Percentiles rank a stretch among this genome's conserved stretches.
Conservation (phyloP, 1,140 invertebrate genomes). For the Hycleus phaleratus region DNA sequence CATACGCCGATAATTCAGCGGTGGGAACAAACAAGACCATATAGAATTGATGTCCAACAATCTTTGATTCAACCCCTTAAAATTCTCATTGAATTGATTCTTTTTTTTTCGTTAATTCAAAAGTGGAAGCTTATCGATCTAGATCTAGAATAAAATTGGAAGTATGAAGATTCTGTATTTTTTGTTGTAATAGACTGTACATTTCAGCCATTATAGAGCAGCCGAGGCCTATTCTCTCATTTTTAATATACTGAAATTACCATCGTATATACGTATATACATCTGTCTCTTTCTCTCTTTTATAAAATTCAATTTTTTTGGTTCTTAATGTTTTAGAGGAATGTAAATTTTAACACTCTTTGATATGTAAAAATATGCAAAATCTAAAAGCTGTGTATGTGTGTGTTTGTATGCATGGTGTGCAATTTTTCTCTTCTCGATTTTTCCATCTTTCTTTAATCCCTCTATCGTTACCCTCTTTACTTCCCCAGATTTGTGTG, state of each 20-base stretch:
- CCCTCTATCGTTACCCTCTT: too few species aligned
- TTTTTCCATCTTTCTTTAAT: neutral
- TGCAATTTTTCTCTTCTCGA: conserved; percentile 26
- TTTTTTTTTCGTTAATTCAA: too few species aligned
- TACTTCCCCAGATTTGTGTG: too few species aligned
- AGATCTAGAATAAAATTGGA: too few species aligned
- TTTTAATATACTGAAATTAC: conserved; percentile 22
- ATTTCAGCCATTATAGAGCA: conserved; percentile 25
- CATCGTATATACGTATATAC: neutral
- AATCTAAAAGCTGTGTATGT: conserved; percentile 27
- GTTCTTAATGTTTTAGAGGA: conserved; percentile 28
- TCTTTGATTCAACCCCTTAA: too few species aligned
- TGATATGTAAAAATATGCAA: conserved; percentile 37
- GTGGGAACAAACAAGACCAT: too few species aligned
- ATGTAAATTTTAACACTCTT: conserved; percentile 26
- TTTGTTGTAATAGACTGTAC: conserved; percentile 26
- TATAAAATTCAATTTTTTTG: conserved; percentile 17
- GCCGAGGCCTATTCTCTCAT: conserved; percentile 14
- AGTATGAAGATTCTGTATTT: too few species aligned
- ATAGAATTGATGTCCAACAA: too few species aligned
- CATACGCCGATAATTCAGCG: too few species aligned
- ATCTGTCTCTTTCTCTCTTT: conserved; percentile 16
- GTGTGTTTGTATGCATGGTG: neutral
- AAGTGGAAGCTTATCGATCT: too few species aligned
- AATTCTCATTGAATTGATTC: too few species aligned